Evolutionary conservation across 2,113 vertebrate genomes (phyloP).

Genomic region (Melanerpes formicivorus): DNA sequence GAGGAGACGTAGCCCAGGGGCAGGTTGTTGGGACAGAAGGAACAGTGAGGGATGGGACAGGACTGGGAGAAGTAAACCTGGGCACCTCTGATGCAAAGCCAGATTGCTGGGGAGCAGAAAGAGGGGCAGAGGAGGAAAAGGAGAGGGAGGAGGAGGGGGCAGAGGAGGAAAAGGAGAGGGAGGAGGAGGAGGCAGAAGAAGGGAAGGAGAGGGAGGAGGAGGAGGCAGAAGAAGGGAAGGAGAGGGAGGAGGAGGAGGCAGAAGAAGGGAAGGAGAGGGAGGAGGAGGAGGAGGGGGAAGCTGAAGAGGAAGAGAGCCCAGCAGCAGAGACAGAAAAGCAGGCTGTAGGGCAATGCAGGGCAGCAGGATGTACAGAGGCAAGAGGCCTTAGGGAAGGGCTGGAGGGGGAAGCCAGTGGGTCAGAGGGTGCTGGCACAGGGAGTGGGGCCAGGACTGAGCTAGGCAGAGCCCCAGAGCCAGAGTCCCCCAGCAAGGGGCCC

Average conservation of each 20-base stretch:
- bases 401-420: neutral
- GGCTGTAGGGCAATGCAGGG: neutral
- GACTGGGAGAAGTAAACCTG: neutral
- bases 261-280: no score
- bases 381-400: neutral
- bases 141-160: neutral
- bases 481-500: accelerated
- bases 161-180: accelerated
- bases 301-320: neutral
- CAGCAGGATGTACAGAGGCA: neutral
- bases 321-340: neutral
- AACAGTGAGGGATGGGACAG: neutral
- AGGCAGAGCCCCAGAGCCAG: neutral
- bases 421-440: neutral
- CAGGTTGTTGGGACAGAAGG: neutral
- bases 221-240: neutral
- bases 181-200: no score
- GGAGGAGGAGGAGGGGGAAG: neutral
- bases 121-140: accelerated
- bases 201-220: neutral
- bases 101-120: neutral
- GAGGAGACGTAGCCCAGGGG: neutral
- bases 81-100: neutral
- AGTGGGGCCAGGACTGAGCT: neutral
- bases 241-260: no score